Evolutionary conservation across 2,797 vertebrate species (phyloP).

Genomic region (Denticeps clupeoides): DNA sequence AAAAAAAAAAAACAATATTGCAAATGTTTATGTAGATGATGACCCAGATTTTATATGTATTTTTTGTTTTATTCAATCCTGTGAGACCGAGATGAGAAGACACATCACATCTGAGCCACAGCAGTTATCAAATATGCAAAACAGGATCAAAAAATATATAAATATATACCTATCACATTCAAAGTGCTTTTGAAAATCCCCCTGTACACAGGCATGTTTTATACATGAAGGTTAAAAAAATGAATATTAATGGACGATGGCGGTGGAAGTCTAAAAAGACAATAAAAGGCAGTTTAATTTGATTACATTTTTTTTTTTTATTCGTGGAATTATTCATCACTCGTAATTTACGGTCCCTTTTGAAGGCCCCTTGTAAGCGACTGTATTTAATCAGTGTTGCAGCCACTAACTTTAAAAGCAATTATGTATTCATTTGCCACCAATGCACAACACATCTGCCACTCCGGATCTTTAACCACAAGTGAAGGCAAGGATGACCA

Average conservation of each 20-base stretch:
- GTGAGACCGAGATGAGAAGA: conserved; percentile 41
- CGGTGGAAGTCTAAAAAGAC: conserved; percentile 74
- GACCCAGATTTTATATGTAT: neutral
- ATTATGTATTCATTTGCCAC: conserved; percentile 42
- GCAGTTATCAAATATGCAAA: conserved; percentile 47
- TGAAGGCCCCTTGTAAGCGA: conserved; percentile 63
- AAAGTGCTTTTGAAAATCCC: conserved; percentile 56
- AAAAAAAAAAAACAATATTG: conserved; percentile 32
- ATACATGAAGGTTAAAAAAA: conserved; percentile 64
- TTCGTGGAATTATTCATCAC: conserved; percentile 82
- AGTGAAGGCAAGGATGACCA: too few species aligned
- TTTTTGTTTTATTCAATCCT: neutral
- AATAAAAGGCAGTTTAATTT: conserved; percentile 82
- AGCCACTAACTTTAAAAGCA: conserved; percentile 69
- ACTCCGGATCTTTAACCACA: conserved; percentile 18
- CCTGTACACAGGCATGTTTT: conserved; percentile 54
- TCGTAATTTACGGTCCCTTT: conserved; percentile 61
- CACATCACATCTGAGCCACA: conserved; percentile 48
- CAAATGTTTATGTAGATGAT: conserved; percentile 7
- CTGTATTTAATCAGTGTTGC: conserved; percentile 74
- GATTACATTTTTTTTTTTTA: conserved; percentile 74
- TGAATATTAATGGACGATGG: conserved; percentile 75
- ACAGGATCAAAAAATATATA: conserved; percentile 30
- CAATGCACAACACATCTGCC: conserved; percentile 5
- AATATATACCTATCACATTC: conserved; percentile 30